These are phyloP conservation scores for Upupa epops DNA, from an alignment of 2,113 vertebrate genomes.

Conservation along the genomic window DNA sequence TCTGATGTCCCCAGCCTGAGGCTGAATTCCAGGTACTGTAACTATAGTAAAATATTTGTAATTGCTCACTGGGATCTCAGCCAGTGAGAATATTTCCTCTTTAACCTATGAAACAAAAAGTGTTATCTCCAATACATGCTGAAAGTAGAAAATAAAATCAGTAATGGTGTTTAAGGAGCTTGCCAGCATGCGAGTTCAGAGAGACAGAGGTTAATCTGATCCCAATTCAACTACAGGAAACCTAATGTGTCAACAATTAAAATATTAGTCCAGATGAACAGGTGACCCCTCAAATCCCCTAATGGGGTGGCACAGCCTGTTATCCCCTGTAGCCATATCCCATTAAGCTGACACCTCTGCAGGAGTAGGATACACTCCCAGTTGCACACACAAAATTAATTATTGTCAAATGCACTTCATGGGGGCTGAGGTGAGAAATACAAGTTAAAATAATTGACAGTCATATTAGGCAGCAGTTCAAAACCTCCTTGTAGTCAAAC, in stretches of 20 bases:
- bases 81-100: conserved; percentile 48
- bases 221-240: conserved; percentile 30
- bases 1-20: background rate
- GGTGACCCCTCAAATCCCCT: background rate
- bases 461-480: conserved; percentile 23
- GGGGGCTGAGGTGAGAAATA: conserved; percentile 38
- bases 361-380: conserved; percentile 28
- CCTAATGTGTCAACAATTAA: conserved; percentile 38
- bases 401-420: conserved; percentile 46
- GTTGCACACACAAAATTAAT: conserved; percentile 52
- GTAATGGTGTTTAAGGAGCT: conserved; percentile 38
- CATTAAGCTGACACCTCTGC: conserved; percentile 53
- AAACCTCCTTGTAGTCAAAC: conserved; percentile 17
- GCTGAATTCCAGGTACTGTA: conserved; percentile 23
- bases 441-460: conserved; percentile 35
- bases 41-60: conserved; percentile 53
- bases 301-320: conserved; percentile 1
- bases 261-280: conserved; percentile 54
- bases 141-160: conserved; percentile 63
- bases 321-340: conserved; percentile 27
- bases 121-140: conserved; percentile 24
- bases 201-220: conserved; percentile 56
- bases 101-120: conserved; percentile 57
- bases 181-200: conserved; percentile 38
- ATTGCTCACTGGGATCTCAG: conserved; percentile 52